Evolutionary conservation across 2,113 vertebrate genomes (phyloP), one percentile per base, ranked within the genome.

Genomic region (Zosterops hypoxanthus): DNA sequence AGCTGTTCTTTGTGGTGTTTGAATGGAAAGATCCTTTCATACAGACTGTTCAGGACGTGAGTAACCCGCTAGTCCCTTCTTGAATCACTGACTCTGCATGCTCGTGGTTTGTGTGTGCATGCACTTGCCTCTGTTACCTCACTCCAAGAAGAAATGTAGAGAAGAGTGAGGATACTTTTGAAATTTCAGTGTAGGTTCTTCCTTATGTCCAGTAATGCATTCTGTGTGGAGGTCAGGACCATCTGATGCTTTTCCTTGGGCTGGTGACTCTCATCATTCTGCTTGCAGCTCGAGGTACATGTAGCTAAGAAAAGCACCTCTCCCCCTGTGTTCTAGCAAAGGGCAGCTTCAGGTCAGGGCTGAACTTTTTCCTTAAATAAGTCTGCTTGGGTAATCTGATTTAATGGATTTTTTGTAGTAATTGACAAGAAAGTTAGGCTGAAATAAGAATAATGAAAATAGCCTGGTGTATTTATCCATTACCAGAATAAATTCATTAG

Each of bases 11-110:
- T 88, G 98, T 99, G 63, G 99, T 99, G 12, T 99, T 99, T 39
- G 98, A 99, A 73, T 99, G 99, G 99, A 98, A 99, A 90, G 99
- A 99, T 88, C 98, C 99, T 50, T 99, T 98, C 59, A 99, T 99
- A 92, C 99, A 99, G 96, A 98, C 99, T 87, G 99, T 99, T 84
- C 98, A 98, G 97, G 98, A 99, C 12, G 99, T 99, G 95, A 98
- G 99, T 98, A 94, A 65, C 24, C 39, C 0, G 0, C 59, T 21
- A 17, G 24, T 64, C 21, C 50, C 36, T 70, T 26, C 22, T 31
- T 29, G 41, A 73, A 7, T 22, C 4, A 4, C 36, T 57, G 21
- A 13, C 61, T 14, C 4, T 16, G 44, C 7, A 1, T 2, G 18
- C 61, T 69, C 3, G 0, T 25, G 68, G 24, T 15, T 26, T 36